These are phyloP conservation scores for Prunella strophiata DNA, from an alignment of 2,797 vertebrate genomes.

Conservation along the genomic window DNA sequence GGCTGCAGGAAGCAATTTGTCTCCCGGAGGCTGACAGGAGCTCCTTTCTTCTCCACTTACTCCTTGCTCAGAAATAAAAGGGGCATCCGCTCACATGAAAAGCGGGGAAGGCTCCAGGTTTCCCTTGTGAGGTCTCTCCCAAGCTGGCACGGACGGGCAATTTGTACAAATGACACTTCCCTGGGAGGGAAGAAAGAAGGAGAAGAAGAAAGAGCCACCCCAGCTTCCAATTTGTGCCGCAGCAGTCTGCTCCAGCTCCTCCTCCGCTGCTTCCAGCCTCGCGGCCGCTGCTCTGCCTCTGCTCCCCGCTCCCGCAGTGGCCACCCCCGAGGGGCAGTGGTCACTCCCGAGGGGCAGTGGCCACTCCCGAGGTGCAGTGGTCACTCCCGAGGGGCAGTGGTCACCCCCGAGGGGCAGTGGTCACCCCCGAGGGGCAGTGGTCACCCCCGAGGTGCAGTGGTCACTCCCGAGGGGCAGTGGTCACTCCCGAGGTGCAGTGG, in stretches of 20 bases:
- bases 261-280: not conserved
- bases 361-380: not conserved
- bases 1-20: conserved; percentile 68
- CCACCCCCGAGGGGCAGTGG: rapidly evolving
- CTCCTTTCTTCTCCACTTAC: conserved; percentile 59
- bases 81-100: conserved; percentile 60
- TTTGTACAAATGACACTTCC: conserved; percentile 69
- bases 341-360: too few relatives aligned
- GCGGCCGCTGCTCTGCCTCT: not conserved
- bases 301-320: not conserved
- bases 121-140: conserved; percentile 53
- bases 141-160: conserved; percentile 43
- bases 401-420: too few relatives aligned
- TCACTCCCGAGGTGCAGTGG: too few relatives aligned
- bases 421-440: too few relatives aligned
- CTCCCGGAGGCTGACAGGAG: conserved; percentile 43
- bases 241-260: not conserved
- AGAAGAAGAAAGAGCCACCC: not conserved
- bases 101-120: conserved; percentile 51
- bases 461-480: too few relatives aligned
- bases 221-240: conserved; percentile 23
- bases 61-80: conserved; percentile 61
- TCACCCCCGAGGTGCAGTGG: not conserved
- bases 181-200: not conserved
- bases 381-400: not conserved